These are phyloP conservation scores for Lasioglossum figueresi DNA, from an alignment of 2,888 invertebrate genomes.

Conservation along the genomic window DNA sequence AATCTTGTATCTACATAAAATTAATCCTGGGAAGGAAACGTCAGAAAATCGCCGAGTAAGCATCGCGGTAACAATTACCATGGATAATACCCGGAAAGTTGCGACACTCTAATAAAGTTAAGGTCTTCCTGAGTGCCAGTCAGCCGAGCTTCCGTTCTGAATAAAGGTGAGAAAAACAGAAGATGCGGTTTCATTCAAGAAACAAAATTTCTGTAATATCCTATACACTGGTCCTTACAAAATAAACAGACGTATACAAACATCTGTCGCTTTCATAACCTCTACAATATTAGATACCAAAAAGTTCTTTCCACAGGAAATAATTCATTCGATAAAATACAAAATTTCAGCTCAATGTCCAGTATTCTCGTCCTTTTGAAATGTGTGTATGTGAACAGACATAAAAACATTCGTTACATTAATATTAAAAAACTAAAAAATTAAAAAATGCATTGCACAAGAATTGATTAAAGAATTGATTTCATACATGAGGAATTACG, in stretches of 20 bases:
- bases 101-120: constrained; percentile 71
- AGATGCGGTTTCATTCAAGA: constrained; percentile 15
- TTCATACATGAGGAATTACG: not conserved
- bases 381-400: not conserved
- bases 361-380: not conserved
- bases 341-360: not conserved
- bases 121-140: constrained; percentile 46
- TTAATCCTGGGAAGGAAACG: constrained; percentile 41
- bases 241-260: not conserved
- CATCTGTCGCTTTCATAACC: not conserved
- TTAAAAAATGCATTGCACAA: not conserved
- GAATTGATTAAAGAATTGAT: not conserved
- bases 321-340: not conserved
- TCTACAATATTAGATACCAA: not conserved
- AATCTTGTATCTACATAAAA: constrained; percentile 44
- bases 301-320: not conserved
- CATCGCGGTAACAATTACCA: constrained; percentile 67
- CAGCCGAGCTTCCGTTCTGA: constrained; percentile 23
- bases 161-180: constrained; percentile 29
- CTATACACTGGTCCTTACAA: not conserved
- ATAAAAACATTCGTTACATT: not conserved
- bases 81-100: constrained; percentile 64
- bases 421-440: not conserved
- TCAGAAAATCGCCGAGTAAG: constrained; percentile 41
- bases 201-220: not conserved